Percentiles rank a stretch among this genome's conserved stretches.
Evolutionary conservation across 2,797 vertebrate genomes (phyloP).

Genomic region (Capromys pilorides): DNA sequence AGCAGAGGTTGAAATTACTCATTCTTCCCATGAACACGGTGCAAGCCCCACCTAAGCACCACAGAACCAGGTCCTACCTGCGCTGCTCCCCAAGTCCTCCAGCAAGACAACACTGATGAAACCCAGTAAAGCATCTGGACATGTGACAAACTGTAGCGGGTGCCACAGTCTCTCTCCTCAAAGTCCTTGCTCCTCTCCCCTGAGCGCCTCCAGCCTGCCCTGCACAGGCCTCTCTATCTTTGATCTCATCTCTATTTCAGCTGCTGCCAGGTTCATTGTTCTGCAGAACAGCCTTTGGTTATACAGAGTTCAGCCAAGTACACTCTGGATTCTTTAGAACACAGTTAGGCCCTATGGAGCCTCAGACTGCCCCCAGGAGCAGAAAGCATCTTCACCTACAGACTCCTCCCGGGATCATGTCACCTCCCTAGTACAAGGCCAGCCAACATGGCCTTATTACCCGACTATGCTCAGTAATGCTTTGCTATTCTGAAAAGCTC

Average conservation of each 20-base stretch:
- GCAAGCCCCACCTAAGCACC: neutral
- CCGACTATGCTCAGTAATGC: no score
- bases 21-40: fast-evolving
- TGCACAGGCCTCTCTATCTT: fast-evolving
- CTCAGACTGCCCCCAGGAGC: neutral
- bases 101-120: neutral
- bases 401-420: neutral
- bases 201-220: neutral
- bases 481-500: neutral
- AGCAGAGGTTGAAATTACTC: neutral
- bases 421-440: neutral
- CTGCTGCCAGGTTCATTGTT: neutral
- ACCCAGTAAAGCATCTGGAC: neutral
- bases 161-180: neutral
- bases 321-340: neutral
- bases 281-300: neutral
- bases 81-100: neutral
- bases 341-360: neutral
- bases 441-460: neutral
- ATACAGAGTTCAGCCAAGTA: neutral
- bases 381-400: neutral
- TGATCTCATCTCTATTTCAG: neutral
- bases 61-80: neutral
- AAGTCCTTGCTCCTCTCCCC: neutral
- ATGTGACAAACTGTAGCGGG: neutral